Conservation (phyloP, 1,140 invertebrate genomes). For the Pteromalus puparum region DNA sequence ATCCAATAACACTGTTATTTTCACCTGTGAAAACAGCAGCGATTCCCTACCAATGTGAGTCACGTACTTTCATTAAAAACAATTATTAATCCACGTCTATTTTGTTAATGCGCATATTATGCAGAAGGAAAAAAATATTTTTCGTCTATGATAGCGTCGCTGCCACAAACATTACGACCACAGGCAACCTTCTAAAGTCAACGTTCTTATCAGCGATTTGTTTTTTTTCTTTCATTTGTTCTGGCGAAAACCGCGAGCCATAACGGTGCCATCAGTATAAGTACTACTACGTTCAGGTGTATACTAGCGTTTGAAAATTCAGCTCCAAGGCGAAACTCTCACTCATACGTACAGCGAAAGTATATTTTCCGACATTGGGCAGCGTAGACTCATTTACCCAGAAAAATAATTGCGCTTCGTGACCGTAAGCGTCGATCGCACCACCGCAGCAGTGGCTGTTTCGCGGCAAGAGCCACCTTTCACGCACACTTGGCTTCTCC, state of each 20-base stretch:
- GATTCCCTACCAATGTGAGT: no score
- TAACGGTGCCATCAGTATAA: no score
- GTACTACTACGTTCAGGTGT: not conserved
- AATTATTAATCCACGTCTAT: not conserved
- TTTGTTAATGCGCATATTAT: not conserved
- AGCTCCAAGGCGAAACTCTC: slow-evolving; percentile 7
- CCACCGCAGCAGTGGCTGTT: not conserved
- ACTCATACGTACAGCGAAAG: not conserved
- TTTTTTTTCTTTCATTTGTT: slow-evolving; percentile 2
- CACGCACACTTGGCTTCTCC: not conserved
- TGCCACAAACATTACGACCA: slow-evolving; percentile 15
- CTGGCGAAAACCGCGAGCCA: not conserved
- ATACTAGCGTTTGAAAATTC: not conserved
- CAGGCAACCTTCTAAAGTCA: slow-evolving; percentile 43
- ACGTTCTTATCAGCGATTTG: slow-evolving; percentile 18
- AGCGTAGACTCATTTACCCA: slow-evolving; percentile 28
- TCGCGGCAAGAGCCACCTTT: not conserved
- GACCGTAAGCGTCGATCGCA: not conserved
- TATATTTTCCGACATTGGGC: slow-evolving; percentile 20
- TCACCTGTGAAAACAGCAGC: no score
- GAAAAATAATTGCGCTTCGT: slow-evolving; percentile 35
- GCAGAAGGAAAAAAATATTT: slow-evolving; percentile 26
- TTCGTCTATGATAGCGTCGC: not conserved
- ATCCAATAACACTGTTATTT: no score
- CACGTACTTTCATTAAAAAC: no score